phyloP scores from a whole-genome alignment of 2,113 vertebrate species.

The Mastomys natalensis region DNA sequence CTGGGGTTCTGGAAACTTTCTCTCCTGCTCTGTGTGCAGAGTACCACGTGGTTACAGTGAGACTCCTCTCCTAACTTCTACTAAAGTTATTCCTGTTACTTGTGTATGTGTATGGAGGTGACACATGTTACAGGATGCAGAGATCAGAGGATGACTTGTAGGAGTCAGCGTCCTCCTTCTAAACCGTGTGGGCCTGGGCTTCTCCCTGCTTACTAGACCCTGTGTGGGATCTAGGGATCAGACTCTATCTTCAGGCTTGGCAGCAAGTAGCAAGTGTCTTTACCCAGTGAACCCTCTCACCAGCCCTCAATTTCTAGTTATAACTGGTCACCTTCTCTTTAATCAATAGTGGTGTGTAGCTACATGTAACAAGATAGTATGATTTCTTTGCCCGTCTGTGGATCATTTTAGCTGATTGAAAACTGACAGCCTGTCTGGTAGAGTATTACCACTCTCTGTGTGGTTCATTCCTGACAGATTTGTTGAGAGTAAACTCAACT shows the following conservation, averaged over 20 bases:
- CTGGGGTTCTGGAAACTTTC: fast-evolving
- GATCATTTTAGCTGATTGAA: neutral
- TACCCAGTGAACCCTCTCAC: neutral
- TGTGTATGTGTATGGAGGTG: neutral
- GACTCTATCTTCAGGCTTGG: neutral
- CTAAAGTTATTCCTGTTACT: neutral
- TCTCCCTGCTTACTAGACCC: too few relatives aligned
- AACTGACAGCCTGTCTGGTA: too few relatives aligned
- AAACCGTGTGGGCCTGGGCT: neutral
- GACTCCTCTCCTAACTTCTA: too few relatives aligned
- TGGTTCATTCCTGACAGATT: neutral
- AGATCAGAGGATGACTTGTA: neutral
- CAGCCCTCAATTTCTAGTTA: neutral
- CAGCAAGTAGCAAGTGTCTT: neutral
- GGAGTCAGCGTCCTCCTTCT: neutral
- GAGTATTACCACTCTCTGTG: neutral
- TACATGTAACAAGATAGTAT: neutral
- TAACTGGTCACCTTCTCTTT: slow-evolving; percentile 22
- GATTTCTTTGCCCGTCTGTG: neutral
- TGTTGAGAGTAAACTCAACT: neutral
- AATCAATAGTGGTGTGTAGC: neutral
- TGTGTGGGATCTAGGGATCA: neutral
- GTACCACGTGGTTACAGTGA: fast-evolving
- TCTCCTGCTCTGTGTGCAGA: fast-evolving
- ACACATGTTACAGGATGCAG: fast-evolving